Evolutionary conservation across 1,140 invertebrate species (phyloP).

Genomic region (Sarcophaga peregrina): DNA sequence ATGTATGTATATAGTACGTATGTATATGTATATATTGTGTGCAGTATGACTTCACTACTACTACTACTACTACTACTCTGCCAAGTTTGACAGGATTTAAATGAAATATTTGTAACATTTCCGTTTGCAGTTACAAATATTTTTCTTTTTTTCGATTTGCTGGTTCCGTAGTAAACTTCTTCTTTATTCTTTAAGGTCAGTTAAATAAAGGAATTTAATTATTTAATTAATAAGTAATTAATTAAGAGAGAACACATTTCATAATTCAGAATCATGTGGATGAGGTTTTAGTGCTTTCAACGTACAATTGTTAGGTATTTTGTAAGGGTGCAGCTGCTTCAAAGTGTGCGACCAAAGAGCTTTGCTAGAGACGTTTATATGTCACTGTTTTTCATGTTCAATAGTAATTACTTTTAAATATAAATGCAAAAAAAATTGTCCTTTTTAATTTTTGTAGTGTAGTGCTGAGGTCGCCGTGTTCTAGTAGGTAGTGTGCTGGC

Average conservation of each 20-base stretch:
- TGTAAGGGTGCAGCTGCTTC: no score
- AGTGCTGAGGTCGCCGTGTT: no score
- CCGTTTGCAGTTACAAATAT: not conserved
- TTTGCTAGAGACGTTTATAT: no score
- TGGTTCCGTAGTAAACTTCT: not conserved
- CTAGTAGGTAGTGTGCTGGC: no score
- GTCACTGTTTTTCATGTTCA: no score
- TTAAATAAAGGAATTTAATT: not conserved
- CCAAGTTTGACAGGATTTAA: not conserved
- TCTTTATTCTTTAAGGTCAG: not conserved
- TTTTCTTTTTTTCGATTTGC: not conserved
- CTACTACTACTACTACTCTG: not conserved
- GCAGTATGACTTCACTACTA: not conserved
- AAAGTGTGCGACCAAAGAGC: no score
- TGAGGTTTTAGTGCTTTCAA: not conserved
- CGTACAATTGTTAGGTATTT: no score
- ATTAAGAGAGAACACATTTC: no score
- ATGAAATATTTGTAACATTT: conserved; percentile 16
- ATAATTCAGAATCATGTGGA: not conserved
- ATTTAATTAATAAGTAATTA: no score
- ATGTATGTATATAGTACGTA: not conserved
- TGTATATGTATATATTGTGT: not conserved
- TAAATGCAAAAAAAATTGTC: no score
- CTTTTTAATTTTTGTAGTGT: no score
- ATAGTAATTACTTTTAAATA: no score